Base-by-base conservation (phyloP, 35 echinoderm and acorn worm species). In the Ophioderma brevispina region DNA sequence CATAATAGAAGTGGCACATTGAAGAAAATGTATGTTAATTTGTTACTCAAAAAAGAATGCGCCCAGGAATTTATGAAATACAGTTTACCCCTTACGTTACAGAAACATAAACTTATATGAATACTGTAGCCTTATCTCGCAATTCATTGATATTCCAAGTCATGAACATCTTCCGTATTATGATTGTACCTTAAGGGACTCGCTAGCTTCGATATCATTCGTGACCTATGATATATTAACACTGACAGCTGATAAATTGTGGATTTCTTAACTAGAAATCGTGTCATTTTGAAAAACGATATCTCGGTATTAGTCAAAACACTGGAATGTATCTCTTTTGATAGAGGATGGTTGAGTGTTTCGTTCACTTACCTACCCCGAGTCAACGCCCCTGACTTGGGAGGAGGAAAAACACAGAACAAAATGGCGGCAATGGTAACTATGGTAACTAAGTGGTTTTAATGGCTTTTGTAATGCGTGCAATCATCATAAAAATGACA, bases 401-500 rank as follows among this genome's bases (percentile, higher is more conserved):
- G 59, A 70, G 28, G 23, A 70, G 23, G 15, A 30, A 30, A 70
- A 70, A 70, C 10, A 18, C 23, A 52, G 28, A 6, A 25, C 59
- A 70, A 70, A 70, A 70, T 70, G 59, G 59, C 59, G 59, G 28
- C 23, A 25, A 25, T 25, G 15, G 59, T 70, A 15, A 25, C 59
- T 30, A 70, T 70, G 59, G 59, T 70, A 70, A 70, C 59, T 70
- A 70, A 70, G 59, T 70, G 59, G 59, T 70, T 70, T 70, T 70
- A 70, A 70, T 70, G 59, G 59, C 59, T 70, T 70, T 70, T 70
- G 28, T 70, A 70, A 70, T 70, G 59, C 59, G 59, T 70, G 59
- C 59, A 70, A 70, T 70, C 59, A 70, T 70, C 59, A 70, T 70
- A 70, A 70, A 70, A 70, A 70, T 70, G 59, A 70, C 59, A 70